These are phyloP conservation scores for Yoshiicerus persimilis DNA, from an alignment of 1,140 invertebrate genomes.

Conservation along the genomic window DNA sequence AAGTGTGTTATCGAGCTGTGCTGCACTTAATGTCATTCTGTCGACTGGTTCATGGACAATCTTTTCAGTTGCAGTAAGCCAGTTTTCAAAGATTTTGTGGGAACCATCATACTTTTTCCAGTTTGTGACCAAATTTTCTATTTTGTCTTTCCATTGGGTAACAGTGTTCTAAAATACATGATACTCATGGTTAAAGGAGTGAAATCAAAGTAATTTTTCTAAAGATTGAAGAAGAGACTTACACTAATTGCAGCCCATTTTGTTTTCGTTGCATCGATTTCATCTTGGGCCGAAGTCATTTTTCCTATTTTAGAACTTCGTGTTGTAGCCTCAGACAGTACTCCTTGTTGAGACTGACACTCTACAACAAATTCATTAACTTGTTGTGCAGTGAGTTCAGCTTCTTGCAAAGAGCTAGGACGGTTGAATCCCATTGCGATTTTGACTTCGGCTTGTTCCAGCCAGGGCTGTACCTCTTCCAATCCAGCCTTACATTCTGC, in stretches of 20 bases:
- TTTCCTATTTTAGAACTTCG: slow-evolving; percentile 20
- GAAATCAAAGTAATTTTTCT: no score
- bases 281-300: slow-evolving; percentile 31
- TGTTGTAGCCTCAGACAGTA: neutral
- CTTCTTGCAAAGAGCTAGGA: slow-evolving; percentile 72
- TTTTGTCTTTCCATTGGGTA: slow-evolving; percentile 37
- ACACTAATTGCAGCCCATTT: slow-evolving; percentile 40
- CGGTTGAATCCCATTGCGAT: slow-evolving; percentile 61
- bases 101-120: slow-evolving; percentile 40
- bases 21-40: neutral
- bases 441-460: slow-evolving; percentile 80
- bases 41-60: slow-evolving; percentile 28
- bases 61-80: slow-evolving; percentile 5
- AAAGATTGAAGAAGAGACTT: no score
- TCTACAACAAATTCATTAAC: slow-evolving; percentile 68
- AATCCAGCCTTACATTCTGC: slow-evolving; percentile 77
- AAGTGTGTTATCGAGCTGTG: neutral
- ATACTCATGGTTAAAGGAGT: neutral
- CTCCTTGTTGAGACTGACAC: slow-evolving; percentile 69
- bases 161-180: slow-evolving; percentile 24
- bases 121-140: slow-evolving; percentile 31
- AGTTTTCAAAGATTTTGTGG: slow-evolving; percentile 23
- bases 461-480: slow-evolving; percentile 80
- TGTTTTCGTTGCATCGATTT: slow-evolving; percentile 31
- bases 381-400: slow-evolving; percentile 69